Conservation (phyloP, 2,113 vertebrate species). For the Gallinago media region DNA sequence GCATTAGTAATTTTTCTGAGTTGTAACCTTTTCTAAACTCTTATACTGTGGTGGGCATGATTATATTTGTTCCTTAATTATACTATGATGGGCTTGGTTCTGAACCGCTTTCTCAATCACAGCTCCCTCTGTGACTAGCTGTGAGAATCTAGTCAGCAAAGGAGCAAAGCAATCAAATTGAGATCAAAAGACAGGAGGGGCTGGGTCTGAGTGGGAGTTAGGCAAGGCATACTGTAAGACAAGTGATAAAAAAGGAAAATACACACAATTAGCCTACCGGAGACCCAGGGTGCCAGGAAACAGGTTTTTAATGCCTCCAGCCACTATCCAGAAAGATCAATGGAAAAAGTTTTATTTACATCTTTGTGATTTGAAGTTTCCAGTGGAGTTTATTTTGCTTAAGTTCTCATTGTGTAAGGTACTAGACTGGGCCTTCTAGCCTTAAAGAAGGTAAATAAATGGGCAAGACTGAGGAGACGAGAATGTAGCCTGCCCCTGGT, state of each 20-base stretch:
- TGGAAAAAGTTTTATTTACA: neutral
- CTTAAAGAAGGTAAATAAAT: neutral
- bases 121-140: neutral
- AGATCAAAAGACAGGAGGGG: neutral
- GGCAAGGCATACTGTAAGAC: neutral
- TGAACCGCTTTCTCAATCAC: neutral
- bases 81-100: neutral
- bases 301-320: neutral
- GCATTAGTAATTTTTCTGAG: neutral
- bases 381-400: neutral
- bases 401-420: neutral
- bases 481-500: neutral
- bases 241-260: neutral
- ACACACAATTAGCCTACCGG: neutral
- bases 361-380: neutral
- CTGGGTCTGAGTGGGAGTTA: neutral
- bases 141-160: neutral
- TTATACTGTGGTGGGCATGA: neutral
- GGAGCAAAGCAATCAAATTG: conserved; percentile 7
- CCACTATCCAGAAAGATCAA: neutral
- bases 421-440: neutral
- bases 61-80: neutral
- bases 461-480: neutral
- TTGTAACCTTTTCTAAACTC: neutral
- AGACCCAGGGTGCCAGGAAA: neutral